A percentile compares a stretch with the other conserved stretches of the same genome.
phyloP scores from a whole-genome alignment of 2,797 vertebrate species.

The Schizopygopsis pylzovi region DNA sequence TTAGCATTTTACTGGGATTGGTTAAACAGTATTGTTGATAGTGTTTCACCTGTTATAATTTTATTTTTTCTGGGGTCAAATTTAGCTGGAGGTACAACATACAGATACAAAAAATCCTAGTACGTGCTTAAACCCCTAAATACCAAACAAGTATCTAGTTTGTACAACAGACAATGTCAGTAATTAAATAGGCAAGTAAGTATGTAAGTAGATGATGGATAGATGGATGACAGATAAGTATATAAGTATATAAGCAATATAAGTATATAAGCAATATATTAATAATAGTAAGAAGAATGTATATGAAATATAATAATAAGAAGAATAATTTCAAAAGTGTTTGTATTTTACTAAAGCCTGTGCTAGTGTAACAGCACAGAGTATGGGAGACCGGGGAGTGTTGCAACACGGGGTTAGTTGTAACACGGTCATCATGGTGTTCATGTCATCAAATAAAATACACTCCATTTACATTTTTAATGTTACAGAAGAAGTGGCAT shows the following conservation, averaged over 20 bases:
- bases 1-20: not conserved
- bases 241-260: too few relatives aligned
- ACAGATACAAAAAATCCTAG: not conserved
- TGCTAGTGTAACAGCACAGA: not conserved
- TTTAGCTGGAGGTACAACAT: not conserved
- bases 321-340: not conserved
- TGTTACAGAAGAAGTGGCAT: too few relatives aligned
- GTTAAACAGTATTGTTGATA: not conserved
- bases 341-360: not conserved
- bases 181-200: not conserved
- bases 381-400: too few relatives aligned
- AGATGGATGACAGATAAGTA: too few relatives aligned
- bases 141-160: not conserved
- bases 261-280: too few relatives aligned
- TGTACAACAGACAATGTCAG: not conserved
- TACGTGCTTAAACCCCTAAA: not conserved
- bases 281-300: not conserved
- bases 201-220: too few relatives aligned
- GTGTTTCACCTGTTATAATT: not conserved
- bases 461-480: too few relatives aligned
- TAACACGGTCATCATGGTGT: too few relatives aligned
- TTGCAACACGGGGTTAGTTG: too few relatives aligned
- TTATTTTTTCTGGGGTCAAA: not conserved
- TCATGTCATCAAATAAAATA: too few relatives aligned
- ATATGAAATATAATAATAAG: not conserved